Evolutionary conservation across 2,888 invertebrate genomes (phyloP).

Genomic region (Pediacus dermestoides): DNA sequence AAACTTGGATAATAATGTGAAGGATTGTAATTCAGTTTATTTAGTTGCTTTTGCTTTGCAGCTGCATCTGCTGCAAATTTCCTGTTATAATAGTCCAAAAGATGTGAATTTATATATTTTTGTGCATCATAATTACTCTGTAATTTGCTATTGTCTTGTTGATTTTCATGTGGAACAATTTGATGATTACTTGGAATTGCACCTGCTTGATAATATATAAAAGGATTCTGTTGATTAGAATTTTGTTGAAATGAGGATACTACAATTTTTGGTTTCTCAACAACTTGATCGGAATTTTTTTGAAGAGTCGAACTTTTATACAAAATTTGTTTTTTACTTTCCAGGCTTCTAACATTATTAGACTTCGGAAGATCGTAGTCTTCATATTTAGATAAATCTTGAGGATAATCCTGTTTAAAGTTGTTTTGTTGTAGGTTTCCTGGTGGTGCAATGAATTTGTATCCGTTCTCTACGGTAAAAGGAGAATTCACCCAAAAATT

Average conservation of each 20-base stretch:
- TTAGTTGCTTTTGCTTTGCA: conserved; percentile 11
- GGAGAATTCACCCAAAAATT: conserved; percentile 33
- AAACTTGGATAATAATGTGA: not conserved
- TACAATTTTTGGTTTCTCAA: no score
- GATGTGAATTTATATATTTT: conserved; percentile 9
- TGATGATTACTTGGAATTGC: not conserved
- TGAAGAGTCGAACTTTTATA: not conserved
- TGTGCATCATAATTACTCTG: not conserved
- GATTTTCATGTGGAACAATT: no score
- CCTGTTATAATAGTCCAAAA: conserved; percentile 34
- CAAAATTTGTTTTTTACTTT: conserved; percentile 1
- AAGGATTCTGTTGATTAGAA: not conserved
- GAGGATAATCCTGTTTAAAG: conserved; percentile 7
- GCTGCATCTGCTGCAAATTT: conserved; percentile 36
- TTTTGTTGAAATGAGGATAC: no score
- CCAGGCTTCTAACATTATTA: conserved; percentile 26
- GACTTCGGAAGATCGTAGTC: conserved; percentile 26
- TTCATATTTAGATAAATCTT: conserved; percentile 27
- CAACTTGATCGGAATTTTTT: no score
- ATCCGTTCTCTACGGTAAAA: conserved; percentile 33
- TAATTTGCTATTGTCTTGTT: not conserved
- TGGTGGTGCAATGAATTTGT: conserved; percentile 35
- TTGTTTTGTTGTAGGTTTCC: no score
- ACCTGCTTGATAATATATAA: not conserved
- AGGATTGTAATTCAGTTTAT: no score